These are phyloP conservation scores for Passerina amoena DNA, from an alignment of 2,113 vertebrate genomes.

Conservation along the genomic window DNA sequence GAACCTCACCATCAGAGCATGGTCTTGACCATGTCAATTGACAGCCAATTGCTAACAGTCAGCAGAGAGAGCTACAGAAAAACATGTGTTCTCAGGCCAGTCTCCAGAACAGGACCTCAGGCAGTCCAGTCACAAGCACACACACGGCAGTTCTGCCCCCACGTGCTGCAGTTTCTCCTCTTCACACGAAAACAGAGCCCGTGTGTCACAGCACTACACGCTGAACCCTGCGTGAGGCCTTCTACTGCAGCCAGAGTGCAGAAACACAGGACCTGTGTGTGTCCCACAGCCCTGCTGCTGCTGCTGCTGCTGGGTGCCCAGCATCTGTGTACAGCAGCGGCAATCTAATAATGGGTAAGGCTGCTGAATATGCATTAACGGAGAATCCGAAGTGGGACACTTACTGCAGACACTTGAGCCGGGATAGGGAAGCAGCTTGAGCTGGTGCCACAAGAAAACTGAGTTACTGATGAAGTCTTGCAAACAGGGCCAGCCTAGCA, in stretches of 20 bases:
- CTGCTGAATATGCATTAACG: not conserved
- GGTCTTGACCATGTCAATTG: not conserved
- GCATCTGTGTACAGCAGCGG: rapidly evolving
- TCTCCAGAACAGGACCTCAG: not conserved
- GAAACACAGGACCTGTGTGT: not conserved
- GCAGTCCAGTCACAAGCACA: not conserved
- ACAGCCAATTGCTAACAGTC: not conserved
- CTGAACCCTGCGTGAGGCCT: not conserved
- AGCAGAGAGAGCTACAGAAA: not conserved
- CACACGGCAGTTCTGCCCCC: not conserved
- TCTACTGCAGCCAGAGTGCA: rapidly evolving
- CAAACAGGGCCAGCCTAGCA: not conserved
- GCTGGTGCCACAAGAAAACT: not conserved
- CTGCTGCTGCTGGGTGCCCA: not conserved
- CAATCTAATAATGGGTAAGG: not conserved
- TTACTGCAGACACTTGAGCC: not conserved
- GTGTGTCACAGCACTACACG: rapidly evolving
- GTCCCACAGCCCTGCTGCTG: too few relatives aligned
- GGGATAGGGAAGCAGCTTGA: not conserved
- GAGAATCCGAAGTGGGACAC: not conserved
- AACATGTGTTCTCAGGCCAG: not conserved
- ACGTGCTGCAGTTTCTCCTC: not conserved
- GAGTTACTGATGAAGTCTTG: not conserved
- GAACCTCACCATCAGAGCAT: not conserved
- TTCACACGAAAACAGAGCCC: not conserved